Conservation (phyloP, 2,113 vertebrate genomes). For the Chaetodon auriga region DNA sequence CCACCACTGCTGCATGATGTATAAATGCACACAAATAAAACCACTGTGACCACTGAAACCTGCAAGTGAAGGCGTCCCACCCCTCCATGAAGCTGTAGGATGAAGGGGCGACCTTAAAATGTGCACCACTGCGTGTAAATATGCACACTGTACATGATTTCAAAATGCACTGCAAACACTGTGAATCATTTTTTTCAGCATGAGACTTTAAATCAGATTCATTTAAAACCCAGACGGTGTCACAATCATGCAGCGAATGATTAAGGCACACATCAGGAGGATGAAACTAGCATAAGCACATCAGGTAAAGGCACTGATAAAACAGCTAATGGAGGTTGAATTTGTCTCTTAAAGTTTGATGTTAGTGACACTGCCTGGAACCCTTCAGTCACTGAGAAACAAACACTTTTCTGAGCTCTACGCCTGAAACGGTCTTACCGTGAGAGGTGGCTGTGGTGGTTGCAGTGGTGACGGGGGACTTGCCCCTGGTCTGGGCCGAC, state of each 20-base stretch:
- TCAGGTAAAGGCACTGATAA: neutral
- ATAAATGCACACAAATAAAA: slow-evolving; percentile 16
- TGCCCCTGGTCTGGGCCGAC: slow-evolving; percentile 85
- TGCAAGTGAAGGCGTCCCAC: neutral
- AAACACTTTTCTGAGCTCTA: neutral
- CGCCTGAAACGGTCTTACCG: slow-evolving; percentile 80
- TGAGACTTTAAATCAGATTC: slow-evolving; percentile 2
- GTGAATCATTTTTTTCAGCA: neutral
- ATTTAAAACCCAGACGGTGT: slow-evolving; percentile 3
- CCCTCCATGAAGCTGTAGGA: neutral
- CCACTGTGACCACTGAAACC: neutral
- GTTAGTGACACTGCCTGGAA: neutral
- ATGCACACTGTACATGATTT: neutral
- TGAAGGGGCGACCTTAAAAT: neutral
- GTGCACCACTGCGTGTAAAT: neutral
- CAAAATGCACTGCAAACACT: neutral
- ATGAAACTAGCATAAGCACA: slow-evolving; percentile 7
- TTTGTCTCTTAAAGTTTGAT: slow-evolving; percentile 7
- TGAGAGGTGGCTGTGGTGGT: slow-evolving; percentile 85
- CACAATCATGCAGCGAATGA: slow-evolving; percentile 28
- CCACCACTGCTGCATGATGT: slow-evolving; percentile 49
- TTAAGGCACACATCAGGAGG: slow-evolving; percentile 28
- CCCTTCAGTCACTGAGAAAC: neutral
- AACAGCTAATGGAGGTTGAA: neutral
- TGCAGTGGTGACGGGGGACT: slow-evolving; percentile 86